These are phyloP conservation scores for Ciconia boyciana DNA, from an alignment of 2,113 vertebrate genomes.

Conservation along the genomic window DNA sequence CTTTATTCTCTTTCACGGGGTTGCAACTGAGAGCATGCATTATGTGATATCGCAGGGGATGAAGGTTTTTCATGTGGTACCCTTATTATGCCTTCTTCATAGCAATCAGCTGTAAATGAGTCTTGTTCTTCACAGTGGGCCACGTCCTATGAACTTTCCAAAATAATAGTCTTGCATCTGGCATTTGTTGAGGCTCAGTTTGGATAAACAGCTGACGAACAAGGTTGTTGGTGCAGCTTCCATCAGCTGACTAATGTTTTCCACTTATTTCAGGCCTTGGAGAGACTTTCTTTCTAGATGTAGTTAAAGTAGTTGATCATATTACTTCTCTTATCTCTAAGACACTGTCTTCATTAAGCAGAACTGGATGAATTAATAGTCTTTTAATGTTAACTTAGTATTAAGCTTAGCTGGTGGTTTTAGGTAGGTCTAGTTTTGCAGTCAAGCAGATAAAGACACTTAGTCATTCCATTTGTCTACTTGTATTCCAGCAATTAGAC, in stretches of 20 bases:
- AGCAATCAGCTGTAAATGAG: not conserved
- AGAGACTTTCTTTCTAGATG: not conserved
- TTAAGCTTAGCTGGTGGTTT: not conserved
- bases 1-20: not conserved
- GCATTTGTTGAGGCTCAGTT: not conserved
- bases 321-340: not conserved
- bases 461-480: not conserved
- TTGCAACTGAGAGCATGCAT: not conserved
- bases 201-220: not conserved
- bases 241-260: not conserved
- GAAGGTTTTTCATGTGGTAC: not conserved
- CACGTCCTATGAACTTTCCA: not conserved
- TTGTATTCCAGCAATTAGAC: not conserved
- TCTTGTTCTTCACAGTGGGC: not conserved
- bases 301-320: not conserved
- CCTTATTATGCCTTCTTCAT: not conserved
- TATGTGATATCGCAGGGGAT: not conserved
- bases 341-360: not conserved
- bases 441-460: not conserved
- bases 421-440: not conserved
- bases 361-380: not conserved
- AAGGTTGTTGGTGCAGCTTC: not conserved
- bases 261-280: not conserved
- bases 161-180: not conserved
- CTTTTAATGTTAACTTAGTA: not conserved